Evolutionary conservation across 2,797 vertebrate genomes (phyloP), one percentile per base, ranked within the genome.

Genomic region (Cirrhinus molitorella): DNA sequence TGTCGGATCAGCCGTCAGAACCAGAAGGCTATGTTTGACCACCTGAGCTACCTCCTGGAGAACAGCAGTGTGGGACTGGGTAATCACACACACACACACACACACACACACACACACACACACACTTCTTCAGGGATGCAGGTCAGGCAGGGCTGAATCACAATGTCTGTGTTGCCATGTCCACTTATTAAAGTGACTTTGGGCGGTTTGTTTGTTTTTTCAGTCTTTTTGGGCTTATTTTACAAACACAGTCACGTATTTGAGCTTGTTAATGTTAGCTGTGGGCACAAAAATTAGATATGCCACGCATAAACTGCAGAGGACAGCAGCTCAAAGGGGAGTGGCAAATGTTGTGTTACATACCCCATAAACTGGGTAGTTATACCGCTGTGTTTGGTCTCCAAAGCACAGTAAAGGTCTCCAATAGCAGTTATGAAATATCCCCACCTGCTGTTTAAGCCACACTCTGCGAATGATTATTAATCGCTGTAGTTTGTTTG

Each of bases 21-120:
- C 87, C 96, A 97, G 91, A 97, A 97, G 89, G 95, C 96, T 82
- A 97, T 97, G 96, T 97, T 97, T 91, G 96, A 97, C 87, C 96
- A 97, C 82, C 95, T 97, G 23, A 96, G 95, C 75, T 97, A 96
- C 88, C 91, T 97, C 49, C 91, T 97, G 91, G 96, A 97, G 88
- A 97, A 97, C 81, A 97, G 96, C 93, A 96, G 96, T 0, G 95
- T 97, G 73, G 96, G 96, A 70, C 92, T 97, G 76, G 96, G 96
- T 97, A 94, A 0, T 92, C 40, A 77, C 72, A 85, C 76, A 55
- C 37, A 43, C 23, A 45, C 61, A 70, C 31, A 73, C 70, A 68
- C 66, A 71, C 53, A 70, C 68, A 79, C 19, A 80, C 21, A 51
- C 49, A 78, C 28, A 43, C 63, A 63, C 37, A 43, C 31, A 63